Base-by-base conservation (phyloP, 37 sponge, comb jelly and placozoan species). In the Diacarnus erythraeanus region DNA sequence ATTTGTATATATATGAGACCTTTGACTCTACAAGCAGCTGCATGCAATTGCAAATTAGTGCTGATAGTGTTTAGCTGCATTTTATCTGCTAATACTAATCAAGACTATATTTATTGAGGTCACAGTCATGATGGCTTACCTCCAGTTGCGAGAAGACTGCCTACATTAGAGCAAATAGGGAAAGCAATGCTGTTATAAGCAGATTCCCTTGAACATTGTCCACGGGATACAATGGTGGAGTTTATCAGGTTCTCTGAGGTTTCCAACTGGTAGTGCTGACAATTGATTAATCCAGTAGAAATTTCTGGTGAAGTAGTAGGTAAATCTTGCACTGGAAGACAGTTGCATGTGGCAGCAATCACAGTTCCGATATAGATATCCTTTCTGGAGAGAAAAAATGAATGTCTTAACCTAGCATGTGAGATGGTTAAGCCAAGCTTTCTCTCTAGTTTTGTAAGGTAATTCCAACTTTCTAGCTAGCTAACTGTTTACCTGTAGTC, bases 271-370 rank as follows among this genome's bases (percentile, higher is more conserved):
- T 73, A 73, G 56, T 73, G 26, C 41, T 73, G 74, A 47, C 74
- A 73, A 33, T 73, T 29, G 57, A 40, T 27, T 59, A 17, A 30
- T 30, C 29, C 12, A 20, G 43, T 44, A 25, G n/a, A 51, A n/a
- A 25, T 9, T n/a, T 21, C n/a, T 38, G 15, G 27, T 6, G 9
- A 27, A 27, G n/a, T 63, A 26, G 17, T 17, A 54, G n/a, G n/a
- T n/a, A n/a, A n/a, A n/a, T 54, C 10, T 17, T 59, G 27, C 17
- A 10, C 4, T 70, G 30, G 41, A 30, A 73, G 23, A 34, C 74
- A 73, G 74, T 73, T 73, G 27, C 74, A 73, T 20, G 56, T 73
- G 12, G 74, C 74, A 56, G 41, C 74, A 9, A 73, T 27, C 22
- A 73, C 57, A 2, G 2, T 44, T 21, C 41, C 74, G 25, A 12